Base-by-base conservation (phyloP, 1,140 invertebrate genomes). In the Littorina saxatilis region DNA sequence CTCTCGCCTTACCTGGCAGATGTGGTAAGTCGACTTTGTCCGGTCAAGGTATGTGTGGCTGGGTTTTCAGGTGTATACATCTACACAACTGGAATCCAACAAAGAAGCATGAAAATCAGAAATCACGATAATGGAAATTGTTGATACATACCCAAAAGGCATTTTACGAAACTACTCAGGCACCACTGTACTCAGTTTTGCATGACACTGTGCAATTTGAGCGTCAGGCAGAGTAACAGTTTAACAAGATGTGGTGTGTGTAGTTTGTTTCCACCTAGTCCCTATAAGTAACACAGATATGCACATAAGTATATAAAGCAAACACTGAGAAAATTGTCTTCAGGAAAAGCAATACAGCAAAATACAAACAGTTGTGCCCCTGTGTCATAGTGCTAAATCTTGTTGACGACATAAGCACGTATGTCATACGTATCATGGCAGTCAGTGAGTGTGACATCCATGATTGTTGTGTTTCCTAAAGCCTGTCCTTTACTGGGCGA, bases 1-100 rank as follows among this genome's bases (percentile, higher is more conserved):
- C 35, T 80, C 39, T 27, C 82, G 0, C 82, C 82, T 66, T 83
- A 79, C 58, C 68, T 83, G 11, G 82, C 82, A 13, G 52, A 68
- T 23, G 35, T 40, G 68, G 68, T 72, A 32, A 20, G 68, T 40
- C n/a, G n/a, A n/a, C 29, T 35, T 27, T 17, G 11, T 35, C 15
- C 4, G 66, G 29, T 13, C 9, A 9, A 50, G 47, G 47, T 11
- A 50, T 11, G 20, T 50, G 9, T 50, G 9, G 20, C 47, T 50
- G 9, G 9, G 9, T 50, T 50, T 20, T 50, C 47, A 11, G 9
- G 9, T 27, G 1, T n/a, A n/a, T 61, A 2, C 9, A 23, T 7
- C 55, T 61, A 20, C 13, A 20, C 11, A 11, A 5, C 37, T 9
- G 1, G 13, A 39, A 39, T 32, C 61, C 15, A 63, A 1, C 11